Evolutionary conservation across 2,888 invertebrate genomes (phyloP).

Genomic region (Operophtera brumata): DNA sequence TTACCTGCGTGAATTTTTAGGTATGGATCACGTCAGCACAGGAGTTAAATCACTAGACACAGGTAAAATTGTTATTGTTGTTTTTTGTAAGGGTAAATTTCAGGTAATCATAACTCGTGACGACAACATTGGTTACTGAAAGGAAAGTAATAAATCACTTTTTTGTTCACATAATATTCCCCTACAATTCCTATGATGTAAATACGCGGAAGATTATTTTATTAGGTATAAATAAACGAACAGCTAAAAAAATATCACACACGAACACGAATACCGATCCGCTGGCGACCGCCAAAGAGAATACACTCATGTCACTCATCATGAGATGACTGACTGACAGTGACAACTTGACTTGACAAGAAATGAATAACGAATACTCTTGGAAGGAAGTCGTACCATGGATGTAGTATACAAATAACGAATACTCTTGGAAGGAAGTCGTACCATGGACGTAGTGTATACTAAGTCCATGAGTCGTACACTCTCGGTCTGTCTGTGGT

Average conservation of each 20-base stretch:
- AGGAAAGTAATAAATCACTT: constrained; percentile 39
- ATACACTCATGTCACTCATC: no score
- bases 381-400: no score
- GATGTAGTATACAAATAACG: no score
- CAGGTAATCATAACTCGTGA: constrained; percentile 45
- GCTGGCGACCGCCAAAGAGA: constrained; percentile 51
- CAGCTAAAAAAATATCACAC: constrained; percentile 43
- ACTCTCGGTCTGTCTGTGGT: no score
- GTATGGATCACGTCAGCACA: constrained; percentile 47
- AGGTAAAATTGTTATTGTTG: constrained; percentile 55
- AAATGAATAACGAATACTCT: no score
- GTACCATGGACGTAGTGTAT: no score
- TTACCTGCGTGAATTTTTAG: constrained; percentile 54
- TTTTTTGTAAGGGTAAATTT: constrained; percentile 53
- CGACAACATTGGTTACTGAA: constrained; percentile 51
- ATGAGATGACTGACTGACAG: background rate
- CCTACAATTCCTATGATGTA: constrained; percentile 40
- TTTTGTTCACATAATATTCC: constrained; percentile 41
- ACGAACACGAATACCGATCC: no score
- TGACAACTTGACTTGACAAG: no score
- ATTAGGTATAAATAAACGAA: constrained; percentile 43
- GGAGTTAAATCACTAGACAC: constrained; percentile 53
- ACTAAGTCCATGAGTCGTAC: no score
- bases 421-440: no score
- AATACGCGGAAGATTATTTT: constrained; percentile 39